Evolutionary conservation across 2,888 invertebrate genomes (phyloP), one percentile per base, ranked within the genome.

Genomic region (Scelioninae gen. 2): DNA sequence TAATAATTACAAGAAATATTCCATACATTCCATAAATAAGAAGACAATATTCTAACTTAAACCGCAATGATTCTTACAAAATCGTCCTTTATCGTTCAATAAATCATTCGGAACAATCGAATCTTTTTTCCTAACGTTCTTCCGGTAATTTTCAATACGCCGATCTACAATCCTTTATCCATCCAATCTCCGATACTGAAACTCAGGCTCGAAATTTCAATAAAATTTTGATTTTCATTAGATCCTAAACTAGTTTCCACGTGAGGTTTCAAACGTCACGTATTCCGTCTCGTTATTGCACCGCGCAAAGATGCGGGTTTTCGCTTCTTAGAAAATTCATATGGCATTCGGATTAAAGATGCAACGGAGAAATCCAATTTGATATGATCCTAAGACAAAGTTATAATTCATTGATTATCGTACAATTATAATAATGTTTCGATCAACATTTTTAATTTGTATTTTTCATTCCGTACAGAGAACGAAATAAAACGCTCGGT

Each of bases 141-240:
- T 10, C 22, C 22, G 52, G 16, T 63, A 45, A 53, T 45, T 53
- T 52, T 25, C 52, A 63, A 45, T 33, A 43, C 16, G 15, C 6
- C n/a, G 16, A 52, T 28, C 39, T 19, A 41, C 53, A 25, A 46
- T 46, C 46, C 46, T 50, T 22, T 41, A 57, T 31, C 50, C 41
- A 41, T 50, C 41, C 55, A 67, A 67, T 67, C 39, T 67, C 65
- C 46, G 64, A 55, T 50, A 58, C 45, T 19, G 61, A 52, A 28
- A 31, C 31, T 22, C 41, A 19, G 41, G 13, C 13, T 45, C 45
- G 10, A 45, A 22, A 45, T 45, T 45, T 25, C 45, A 45, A 45
- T 45, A 45, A 45, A 45, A 45, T 25, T 50, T 63, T 52, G 19
- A 63, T 63, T 50, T 63, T 50, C 61, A 63, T 50, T 63, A 50